A percentile compares a stretch with the other conserved stretches of the same genome.
Conservation (phyloP, 1,140 invertebrate species). For the Drosophila equinoxialis region DNA sequence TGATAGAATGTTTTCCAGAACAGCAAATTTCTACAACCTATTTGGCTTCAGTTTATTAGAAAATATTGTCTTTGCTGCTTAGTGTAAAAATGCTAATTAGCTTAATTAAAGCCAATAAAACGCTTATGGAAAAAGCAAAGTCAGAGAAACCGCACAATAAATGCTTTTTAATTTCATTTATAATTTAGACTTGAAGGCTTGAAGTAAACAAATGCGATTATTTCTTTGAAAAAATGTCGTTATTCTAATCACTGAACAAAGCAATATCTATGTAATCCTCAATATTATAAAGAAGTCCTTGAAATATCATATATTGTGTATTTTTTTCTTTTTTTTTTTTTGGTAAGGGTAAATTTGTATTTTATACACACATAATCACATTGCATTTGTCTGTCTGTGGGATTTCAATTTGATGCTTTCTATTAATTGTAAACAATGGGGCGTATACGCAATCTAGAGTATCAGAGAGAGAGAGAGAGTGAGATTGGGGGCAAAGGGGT, state of each 20-base stretch:
- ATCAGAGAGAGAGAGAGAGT: background rate
- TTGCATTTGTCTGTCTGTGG: constrained; percentile 39
- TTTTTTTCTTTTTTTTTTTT: background rate
- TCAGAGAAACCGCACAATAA: background rate
- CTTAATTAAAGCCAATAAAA: constrained; percentile 63
- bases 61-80: background rate
- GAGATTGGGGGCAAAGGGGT: background rate
- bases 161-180: background rate
- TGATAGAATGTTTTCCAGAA: no score
- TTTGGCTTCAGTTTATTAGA: no score
- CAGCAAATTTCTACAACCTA: no score
- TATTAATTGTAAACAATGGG: constrained; percentile 43
- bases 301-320: background rate
- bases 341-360: background rate
- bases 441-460: constrained; percentile 7
- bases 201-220: background rate
- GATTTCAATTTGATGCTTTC: constrained; percentile 38
- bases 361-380: constrained; percentile 32
- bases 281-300: background rate
- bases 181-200: background rate
- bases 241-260: no score
- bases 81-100: background rate
- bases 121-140: background rate
- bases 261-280: no score
- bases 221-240: no score